Base-by-base conservation (phyloP, 2,888 invertebrate species). In the Tinea trinotella region DNA sequence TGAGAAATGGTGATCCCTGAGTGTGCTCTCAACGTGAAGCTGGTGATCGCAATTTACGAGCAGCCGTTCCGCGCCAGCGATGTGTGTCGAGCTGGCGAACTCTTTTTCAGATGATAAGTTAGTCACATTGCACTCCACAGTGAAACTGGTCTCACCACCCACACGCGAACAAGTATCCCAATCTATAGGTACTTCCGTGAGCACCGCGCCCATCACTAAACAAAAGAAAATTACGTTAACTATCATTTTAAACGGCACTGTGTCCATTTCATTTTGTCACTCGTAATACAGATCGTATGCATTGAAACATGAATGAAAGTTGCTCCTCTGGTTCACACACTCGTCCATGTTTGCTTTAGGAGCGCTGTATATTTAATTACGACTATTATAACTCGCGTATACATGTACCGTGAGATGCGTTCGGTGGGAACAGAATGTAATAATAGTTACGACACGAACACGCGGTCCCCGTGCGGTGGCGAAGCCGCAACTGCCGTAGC, bases 51-150 rank as follows among this genome's bases (percentile, higher is more conserved):
- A 96, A 61, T 89, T 89, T 62, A 96, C 88, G 61, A 90, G 89
- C 61, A 96, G 87, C 66, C 90, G 89, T 62, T 91, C 89, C 59
- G 94, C 92, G 58, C 93, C 92, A 70, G 94, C 95, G 66, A 91
- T 18, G 40, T 77, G 81, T 70, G 88, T 83, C 76, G 82, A 76
- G 75, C 88, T 89, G 67, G 89, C 84, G 66, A 90, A 91, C 61
- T 91, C 88, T 59, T 89, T 88, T 66, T 90, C 89, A 56, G 90
- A 88, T 66, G 93, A 92, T 71, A 93, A 87, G 62, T 91, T 88
- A 63, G 91, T 88, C 65, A 93, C 87, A 62, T 89, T 88, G 78
- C 94, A 94, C 67, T 78, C 74, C 59, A 64, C 68, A 10, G 15
- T n/a, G n/a, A n/a, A 46, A 70, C 73, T 70, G 66, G 68, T 71